Percentiles rank a stretch among this genome's conserved stretches.
phyloP scores from a whole-genome alignment of 2,797 vertebrate species.

The Glossophaga mutica region DNA sequence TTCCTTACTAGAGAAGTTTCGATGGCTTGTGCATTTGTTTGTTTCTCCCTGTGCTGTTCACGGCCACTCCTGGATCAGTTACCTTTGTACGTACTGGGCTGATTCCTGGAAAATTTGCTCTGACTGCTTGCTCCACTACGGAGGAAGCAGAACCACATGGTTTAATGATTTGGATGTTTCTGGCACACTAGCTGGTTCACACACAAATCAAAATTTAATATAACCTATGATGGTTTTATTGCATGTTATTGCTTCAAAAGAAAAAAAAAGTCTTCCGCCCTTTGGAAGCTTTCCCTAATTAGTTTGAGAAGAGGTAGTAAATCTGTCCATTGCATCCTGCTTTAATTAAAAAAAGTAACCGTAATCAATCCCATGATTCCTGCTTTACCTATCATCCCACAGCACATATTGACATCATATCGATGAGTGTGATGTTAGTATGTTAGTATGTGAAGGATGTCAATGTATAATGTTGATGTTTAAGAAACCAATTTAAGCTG shows the following conservation, averaged over 20 bases:
- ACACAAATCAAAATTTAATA: background rate
- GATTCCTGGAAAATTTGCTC: background rate
- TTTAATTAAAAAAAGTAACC: background rate
- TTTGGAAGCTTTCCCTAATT: background rate
- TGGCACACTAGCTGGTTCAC: background rate
- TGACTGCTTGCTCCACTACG: background rate
- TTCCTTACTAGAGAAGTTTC: background rate
- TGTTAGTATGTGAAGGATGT: background rate
- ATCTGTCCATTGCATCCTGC: background rate
- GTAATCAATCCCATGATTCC: background rate
- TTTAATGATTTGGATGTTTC: background rate
- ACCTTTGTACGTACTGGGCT: background rate
- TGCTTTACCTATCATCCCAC: background rate
- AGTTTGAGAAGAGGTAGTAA: background rate
- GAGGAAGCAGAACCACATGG: background rate
- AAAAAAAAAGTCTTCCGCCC: background rate
- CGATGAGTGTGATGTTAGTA: background rate
- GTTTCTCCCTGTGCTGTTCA: background rate
- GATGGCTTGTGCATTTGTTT: background rate
- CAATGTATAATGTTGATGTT: background rate
- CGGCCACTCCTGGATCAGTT: accelerated
- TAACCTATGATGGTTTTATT: background rate
- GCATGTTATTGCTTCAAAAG: background rate
- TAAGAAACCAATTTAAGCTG: background rate
- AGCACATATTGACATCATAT: background rate